Evolutionary conservation across 2,888 invertebrate species (phyloP).

Genomic region (Unio delphinus): DNA sequence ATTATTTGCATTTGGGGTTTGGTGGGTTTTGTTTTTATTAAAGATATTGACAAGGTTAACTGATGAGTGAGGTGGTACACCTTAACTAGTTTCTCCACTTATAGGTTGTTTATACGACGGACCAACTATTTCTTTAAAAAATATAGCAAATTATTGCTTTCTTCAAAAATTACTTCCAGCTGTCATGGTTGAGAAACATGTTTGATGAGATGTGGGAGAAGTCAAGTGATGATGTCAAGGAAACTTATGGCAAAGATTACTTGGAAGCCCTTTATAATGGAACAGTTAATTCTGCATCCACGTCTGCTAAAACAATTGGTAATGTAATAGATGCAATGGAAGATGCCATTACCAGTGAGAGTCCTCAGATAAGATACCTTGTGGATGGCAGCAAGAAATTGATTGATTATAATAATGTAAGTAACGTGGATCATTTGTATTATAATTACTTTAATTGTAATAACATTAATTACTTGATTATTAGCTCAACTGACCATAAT

Average conservation of each 20-base stretch:
- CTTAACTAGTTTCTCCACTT: neutral
- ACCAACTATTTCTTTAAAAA: neutral
- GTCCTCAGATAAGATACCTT: conserved; percentile 46
- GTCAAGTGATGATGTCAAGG: conserved; percentile 42
- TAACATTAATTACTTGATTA: no score
- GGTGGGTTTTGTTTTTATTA: neutral
- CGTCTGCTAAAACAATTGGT: conserved; percentile 29
- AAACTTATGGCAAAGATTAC: conserved; percentile 45
- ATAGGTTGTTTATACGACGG: neutral
- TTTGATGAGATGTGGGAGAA: conserved; percentile 41
- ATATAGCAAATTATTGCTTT: neutral
- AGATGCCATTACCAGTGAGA: conserved; percentile 35
- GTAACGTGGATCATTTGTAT: conserved; percentile 8
- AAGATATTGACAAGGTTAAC: neutral
- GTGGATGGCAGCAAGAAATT: conserved; percentile 49
- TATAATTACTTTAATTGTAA: neutral
- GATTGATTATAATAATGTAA: conserved; percentile 52
- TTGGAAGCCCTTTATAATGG: conserved; percentile 29
- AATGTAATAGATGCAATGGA: conserved; percentile 56
- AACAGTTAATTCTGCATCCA: conserved; percentile 21
- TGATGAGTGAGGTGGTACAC: neutral
- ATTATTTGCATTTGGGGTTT: neutral
- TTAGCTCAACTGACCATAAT: no score
- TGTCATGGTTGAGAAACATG: conserved; percentile 33
- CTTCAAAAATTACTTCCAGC: conserved; percentile 16